A percentile compares a stretch with the other conserved stretches of the same genome.
These are phyloP conservation scores for Mus caroli DNA, from an alignment of 2,797 vertebrate genomes.

Conservation along the genomic window DNA sequence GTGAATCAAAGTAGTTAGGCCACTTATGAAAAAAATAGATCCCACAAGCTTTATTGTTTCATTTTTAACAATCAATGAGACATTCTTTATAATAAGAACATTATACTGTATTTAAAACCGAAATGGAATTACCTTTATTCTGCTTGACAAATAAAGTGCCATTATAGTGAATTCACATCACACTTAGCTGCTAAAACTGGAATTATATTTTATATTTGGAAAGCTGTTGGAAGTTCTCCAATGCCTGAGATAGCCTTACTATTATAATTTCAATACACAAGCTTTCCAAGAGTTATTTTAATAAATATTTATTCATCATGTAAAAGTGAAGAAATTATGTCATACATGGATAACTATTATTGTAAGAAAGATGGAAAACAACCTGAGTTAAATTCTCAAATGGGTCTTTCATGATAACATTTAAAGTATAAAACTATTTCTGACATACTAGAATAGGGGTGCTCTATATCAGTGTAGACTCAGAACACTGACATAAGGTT, in stretches of 20 bases:
- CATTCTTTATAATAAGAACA: not conserved
- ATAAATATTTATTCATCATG: not conserved
- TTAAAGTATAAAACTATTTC: not conserved
- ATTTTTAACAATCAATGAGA: not conserved
- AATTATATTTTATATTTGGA: not conserved
- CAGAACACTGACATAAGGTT: not conserved
- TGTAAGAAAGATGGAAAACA: not conserved
- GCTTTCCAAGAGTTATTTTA: not conserved
- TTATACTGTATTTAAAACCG: not conserved
- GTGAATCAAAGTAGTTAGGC: not conserved
- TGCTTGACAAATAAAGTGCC: not conserved
- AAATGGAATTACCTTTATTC: not conserved
- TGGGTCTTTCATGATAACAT: not conserved
- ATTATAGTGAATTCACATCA: not conserved
- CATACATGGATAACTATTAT: not conserved
- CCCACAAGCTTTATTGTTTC: not conserved
- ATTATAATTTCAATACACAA: not conserved
- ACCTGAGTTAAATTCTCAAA: not conserved
- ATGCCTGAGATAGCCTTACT: not conserved
- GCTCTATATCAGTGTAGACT: not conserved
- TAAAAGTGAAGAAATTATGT: not conserved
- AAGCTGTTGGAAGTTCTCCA: not conserved
- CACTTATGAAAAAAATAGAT: not conserved
- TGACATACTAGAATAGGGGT: no score
- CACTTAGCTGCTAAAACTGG: not conserved